Conservation (phyloP, 53 echinoderm and acorn worm species). For the Stichopus horrens region DNA sequence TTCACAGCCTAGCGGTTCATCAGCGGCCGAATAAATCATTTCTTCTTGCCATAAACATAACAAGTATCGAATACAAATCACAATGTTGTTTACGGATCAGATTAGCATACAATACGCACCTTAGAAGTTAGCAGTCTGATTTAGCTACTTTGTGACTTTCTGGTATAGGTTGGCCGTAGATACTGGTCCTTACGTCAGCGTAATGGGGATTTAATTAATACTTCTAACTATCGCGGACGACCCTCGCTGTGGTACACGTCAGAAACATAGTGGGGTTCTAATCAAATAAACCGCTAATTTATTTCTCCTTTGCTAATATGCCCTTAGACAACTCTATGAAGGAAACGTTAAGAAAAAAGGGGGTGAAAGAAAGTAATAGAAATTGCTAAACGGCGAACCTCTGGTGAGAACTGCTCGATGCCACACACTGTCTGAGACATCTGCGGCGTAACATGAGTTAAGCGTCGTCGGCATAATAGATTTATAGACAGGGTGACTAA, state of each 20-base stretch:
- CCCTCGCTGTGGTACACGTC: conserved; percentile 39
- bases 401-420: background rate
- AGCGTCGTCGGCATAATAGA: background rate
- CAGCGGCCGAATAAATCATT: too few species aligned
- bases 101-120: too few species aligned
- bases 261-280: conserved; percentile 23
- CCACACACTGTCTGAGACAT: background rate
- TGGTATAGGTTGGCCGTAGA: background rate
- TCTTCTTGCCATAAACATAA: too few species aligned
- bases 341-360: background rate
- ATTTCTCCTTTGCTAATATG: conserved; percentile 20
- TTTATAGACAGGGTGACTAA: background rate
- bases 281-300: conserved; percentile 40
- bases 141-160: too few species aligned
- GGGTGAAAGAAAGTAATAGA: too few species aligned
- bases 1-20: too few species aligned
- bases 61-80: too few species aligned
- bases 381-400: too few species aligned
- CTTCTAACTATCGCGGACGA: conserved; percentile 4
- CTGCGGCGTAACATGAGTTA: background rate
- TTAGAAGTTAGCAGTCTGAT: too few species aligned
- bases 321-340: background rate
- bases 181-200: conserved; percentile 22
- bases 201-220: conserved; percentile 22
- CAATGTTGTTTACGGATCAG: too few species aligned